Conservation (phyloP, 2,797 vertebrate species). For the Sebastes flavidus region DNA sequence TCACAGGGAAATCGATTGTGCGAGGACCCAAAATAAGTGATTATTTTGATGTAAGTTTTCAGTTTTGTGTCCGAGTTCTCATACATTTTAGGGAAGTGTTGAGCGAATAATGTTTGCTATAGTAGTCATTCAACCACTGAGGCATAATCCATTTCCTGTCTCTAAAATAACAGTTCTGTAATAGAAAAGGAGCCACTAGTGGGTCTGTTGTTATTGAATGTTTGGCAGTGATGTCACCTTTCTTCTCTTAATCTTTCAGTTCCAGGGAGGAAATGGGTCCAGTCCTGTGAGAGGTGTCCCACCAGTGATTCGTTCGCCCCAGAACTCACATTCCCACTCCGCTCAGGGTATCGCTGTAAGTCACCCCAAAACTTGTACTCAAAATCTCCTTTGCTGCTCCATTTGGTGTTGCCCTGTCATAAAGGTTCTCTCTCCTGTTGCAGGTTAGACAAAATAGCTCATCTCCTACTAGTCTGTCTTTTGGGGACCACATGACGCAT, state of each 20-base stretch:
- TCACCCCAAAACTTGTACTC: constrained; percentile 17
- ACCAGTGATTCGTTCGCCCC: constrained; percentile 94
- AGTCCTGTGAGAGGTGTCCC: constrained; percentile 96
- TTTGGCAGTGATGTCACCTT: constrained; percentile 19
- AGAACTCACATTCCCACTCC: constrained; percentile 97
- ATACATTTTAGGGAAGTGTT: background rate
- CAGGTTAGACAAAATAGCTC: constrained; percentile 97
- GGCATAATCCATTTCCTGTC: constrained; percentile 4
- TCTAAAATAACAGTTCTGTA: constrained; percentile 9
- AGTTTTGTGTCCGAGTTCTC: background rate
- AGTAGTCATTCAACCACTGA: background rate
- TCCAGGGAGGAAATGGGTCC: constrained; percentile 97
- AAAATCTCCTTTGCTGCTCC: background rate
- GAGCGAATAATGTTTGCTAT: background rate
- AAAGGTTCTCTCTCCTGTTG: constrained; percentile 50
- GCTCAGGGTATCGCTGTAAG: constrained; percentile 93
- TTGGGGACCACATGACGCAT: constrained; percentile 93
- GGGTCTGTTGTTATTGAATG: constrained; percentile 12
- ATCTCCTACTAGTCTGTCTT: constrained; percentile 95
- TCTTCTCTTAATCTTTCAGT: constrained; percentile 75
- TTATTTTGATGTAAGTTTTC: constrained; percentile 96
- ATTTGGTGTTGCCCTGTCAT: background rate
- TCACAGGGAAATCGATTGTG: constrained; percentile 90
- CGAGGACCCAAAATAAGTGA: constrained; percentile 99
- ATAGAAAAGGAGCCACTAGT: constrained; percentile 6